A percentile compares a stretch with the other conserved stretches of the same genome.
These are phyloP conservation scores for Phyllotreta striolata DNA, from an alignment of 2,888 invertebrate species.

Conservation along the genomic window DNA sequence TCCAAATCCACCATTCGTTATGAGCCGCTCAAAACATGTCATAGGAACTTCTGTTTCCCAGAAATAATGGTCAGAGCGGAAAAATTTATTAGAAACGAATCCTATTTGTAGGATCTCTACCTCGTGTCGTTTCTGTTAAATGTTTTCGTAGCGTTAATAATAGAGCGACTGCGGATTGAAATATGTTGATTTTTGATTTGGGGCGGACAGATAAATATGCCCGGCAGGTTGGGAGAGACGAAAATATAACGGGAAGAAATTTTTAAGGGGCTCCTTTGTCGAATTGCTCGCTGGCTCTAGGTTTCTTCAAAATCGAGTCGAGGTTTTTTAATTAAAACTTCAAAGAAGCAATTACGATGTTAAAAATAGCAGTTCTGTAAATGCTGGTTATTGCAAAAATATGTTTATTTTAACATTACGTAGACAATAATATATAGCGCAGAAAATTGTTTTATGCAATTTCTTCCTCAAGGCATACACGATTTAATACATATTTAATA, in stretches of 20 bases:
- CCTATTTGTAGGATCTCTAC: conserved; percentile 17
- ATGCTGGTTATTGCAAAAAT: too few relatives aligned
- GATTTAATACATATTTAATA: too few relatives aligned
- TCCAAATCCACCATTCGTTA: conserved; percentile 7
- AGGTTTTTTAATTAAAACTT: too few relatives aligned
- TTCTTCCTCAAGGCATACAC: too few relatives aligned
- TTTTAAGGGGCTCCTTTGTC: not conserved
- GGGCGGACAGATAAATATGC: conserved; percentile 26
- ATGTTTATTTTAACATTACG: too few relatives aligned
- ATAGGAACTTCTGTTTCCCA: conserved; percentile 11
- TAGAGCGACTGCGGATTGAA: conserved; percentile 24
- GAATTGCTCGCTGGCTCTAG: not conserved
- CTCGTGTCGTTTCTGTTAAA: conserved; percentile 19
- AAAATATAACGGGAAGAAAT: conserved; percentile 15
- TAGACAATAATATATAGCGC: too few relatives aligned
- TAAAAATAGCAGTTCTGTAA: too few relatives aligned
- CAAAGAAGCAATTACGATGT: too few relatives aligned
- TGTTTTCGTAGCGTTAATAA: conserved; percentile 26
- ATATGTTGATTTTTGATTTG: conserved; percentile 28
- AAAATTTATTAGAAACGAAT: conserved; percentile 7
- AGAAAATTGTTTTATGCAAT: too few relatives aligned
- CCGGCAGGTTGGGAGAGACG: conserved; percentile 6
- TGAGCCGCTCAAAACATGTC: conserved; percentile 8
- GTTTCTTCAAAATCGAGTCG: not conserved
- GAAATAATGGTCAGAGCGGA: not conserved